Evolutionary conservation across 1,140 invertebrate genomes (phyloP), one percentile per base, ranked within the genome.

Genomic region (Ctenoplectra terminalis): DNA sequence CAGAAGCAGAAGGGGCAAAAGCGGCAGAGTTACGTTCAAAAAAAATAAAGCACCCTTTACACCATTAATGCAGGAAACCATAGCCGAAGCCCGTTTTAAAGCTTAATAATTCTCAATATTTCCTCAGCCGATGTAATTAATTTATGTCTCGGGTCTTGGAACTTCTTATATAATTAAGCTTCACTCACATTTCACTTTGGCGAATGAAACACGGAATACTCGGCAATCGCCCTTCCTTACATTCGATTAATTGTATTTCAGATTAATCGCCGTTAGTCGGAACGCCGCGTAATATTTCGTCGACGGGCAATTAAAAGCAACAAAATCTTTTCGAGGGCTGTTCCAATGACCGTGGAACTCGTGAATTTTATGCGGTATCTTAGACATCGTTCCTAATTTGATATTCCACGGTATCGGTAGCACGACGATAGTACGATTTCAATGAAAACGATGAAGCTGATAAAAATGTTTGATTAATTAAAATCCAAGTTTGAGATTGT

Each of bases 31-130:
- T 69, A 60, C 20, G 54, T n/a, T 0, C 40, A 20, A 23, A 2
- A 9, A 26, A 26, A 40, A 23, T n/a, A 23, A 37, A 29, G 54
- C 23, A 43, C 29, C 20, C n/a, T 31, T 50, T 58, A 7, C 17
- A 13, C 17, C 15, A 61, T 81, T 79, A 70, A 74, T 56, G 26
- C 17, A n/a, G 7, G 43, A 31, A 37, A 7, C 52, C 56, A 56
- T 34, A 31, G 50, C 26, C 17, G 20, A 56, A 6, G 50, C 69
- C 20, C 23, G 77, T 46, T 88, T 77, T 74, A 73, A 54, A 70
- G 56, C 74, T 78, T 88, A 83, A 88, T 88, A 88, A 83, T 88
- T 86, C 81, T 81, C 63, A 81, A 86, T 83, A 69, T 75, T 83
- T 80, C 61, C 60, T 56, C n/a, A 8, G 13, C 0, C 50, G 37